Percentiles rank a stretch among this genome's conserved stretches.
phyloP scores from a whole-genome alignment of 2,888 invertebrate species.

The Dicyrtoma fusca region DNA sequence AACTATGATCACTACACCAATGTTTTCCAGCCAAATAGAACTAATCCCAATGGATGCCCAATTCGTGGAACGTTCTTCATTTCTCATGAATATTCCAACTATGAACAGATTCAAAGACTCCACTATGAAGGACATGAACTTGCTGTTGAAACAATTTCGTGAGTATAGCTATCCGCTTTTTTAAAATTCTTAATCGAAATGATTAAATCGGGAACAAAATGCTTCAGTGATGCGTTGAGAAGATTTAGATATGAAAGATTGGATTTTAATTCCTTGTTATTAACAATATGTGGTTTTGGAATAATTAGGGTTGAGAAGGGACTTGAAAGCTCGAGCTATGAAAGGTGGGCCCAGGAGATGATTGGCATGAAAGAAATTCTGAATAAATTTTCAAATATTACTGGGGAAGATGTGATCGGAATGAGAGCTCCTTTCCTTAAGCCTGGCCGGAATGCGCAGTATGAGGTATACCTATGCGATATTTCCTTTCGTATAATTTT shows the following conservation, averaged over 20 bases:
- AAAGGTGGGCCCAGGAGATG: constrained; percentile 95
- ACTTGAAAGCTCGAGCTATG: constrained; percentile 84
- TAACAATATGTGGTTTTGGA: constrained; percentile 8
- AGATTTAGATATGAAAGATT: too few species aligned
- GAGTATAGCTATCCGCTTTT: too few species aligned
- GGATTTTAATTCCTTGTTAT: too few species aligned
- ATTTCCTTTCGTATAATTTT: too few species aligned
- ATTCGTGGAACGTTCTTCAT: constrained; percentile 91
- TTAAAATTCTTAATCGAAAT: too few species aligned
- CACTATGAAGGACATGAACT: constrained; percentile 89
- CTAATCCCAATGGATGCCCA: constrained; percentile 87
- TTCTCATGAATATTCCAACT: constrained; percentile 87
- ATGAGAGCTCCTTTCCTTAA: constrained; percentile 87
- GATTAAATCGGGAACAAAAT: too few species aligned
- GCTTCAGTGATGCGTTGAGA: too few species aligned
- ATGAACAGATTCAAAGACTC: constrained; percentile 86
- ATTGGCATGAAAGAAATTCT: constrained; percentile 90
- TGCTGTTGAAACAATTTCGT: constrained; percentile 73
- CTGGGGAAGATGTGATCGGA: constrained; percentile 79
- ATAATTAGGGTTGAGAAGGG: constrained; percentile 71
- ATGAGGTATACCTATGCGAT: constrained; percentile 68
- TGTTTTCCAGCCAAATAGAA: constrained; percentile 74
- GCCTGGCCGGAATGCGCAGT: constrained; percentile 90
- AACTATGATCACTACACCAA: constrained; percentile 86
- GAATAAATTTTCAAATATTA: constrained; percentile 78